Evolutionary conservation across 2,797 vertebrate species (phyloP).

Genomic region (Poeciliopsis turneri): DNA sequence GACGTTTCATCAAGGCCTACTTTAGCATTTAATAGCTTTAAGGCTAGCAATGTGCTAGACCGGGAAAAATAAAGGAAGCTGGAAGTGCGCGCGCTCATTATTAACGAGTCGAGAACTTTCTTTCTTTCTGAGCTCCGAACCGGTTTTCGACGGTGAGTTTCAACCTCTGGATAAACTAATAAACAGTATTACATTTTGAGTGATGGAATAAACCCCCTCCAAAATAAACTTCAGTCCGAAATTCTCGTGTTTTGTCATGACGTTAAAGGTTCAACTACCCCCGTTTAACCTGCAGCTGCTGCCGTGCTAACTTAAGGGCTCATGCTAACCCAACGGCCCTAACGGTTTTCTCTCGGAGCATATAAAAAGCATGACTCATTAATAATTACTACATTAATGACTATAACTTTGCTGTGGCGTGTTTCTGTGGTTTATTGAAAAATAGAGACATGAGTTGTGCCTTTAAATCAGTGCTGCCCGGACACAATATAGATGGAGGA

Average conservation of each 20-base stretch:
- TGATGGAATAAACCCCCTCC: background rate
- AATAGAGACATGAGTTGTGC: background rate
- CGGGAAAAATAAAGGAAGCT: background rate
- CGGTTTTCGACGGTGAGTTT: background rate
- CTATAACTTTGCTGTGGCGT: background rate
- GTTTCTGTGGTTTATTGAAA: background rate
- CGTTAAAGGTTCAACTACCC: background rate
- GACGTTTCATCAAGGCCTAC: background rate
- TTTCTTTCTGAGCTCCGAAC: background rate
- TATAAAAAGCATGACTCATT: background rate
- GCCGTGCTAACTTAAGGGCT: background rate
- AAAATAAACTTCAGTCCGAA: background rate
- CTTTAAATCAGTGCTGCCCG: background rate
- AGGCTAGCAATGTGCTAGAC: background rate
- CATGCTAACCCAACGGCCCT: background rate
- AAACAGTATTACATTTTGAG: background rate
- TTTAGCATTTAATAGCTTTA: background rate
- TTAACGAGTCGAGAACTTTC: background rate
- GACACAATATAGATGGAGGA: slow-evolving; percentile 69
- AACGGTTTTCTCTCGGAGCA: background rate
- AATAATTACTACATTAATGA: background rate
- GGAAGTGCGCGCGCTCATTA: background rate
- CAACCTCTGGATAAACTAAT: background rate
- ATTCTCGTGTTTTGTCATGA: background rate
- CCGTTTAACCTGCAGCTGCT: background rate